Evolutionary conservation across 1,140 invertebrate genomes (phyloP).

Genomic region (Sesamia nonagrioides): DNA sequence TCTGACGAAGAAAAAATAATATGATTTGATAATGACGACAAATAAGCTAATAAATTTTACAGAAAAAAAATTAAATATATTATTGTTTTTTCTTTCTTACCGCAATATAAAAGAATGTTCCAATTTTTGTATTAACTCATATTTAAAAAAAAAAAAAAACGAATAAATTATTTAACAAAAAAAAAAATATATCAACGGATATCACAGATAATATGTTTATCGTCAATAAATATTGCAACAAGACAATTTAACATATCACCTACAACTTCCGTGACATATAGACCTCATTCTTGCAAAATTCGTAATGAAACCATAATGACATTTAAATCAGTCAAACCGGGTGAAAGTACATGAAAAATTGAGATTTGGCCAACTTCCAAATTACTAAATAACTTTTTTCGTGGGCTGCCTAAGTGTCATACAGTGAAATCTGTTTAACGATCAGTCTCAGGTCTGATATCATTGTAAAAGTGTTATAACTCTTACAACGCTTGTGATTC

Average conservation of each 20-base stretch:
- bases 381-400: conserved; percentile 30
- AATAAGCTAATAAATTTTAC: too few relatives aligned
- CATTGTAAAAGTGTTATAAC: conserved; percentile 8
- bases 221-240: conserved; percentile 9
- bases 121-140: too few relatives aligned
- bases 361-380: conserved; percentile 24
- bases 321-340: conserved; percentile 44
- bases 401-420: conserved; percentile 12
- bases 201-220: conserved; percentile 36
- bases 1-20: too few relatives aligned
- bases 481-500: neutral
- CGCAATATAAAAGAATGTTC: too few relatives aligned
- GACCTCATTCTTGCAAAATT: neutral
- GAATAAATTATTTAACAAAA: conserved; percentile 20
- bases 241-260: conserved; percentile 10
- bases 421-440: neutral
- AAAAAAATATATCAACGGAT: neutral
- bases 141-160: neutral
- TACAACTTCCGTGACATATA: conserved; percentile 5
- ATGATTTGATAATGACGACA: too few relatives aligned
- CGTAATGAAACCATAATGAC: conserved; percentile 33
- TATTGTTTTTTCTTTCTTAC: too few relatives aligned
- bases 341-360: conserved; percentile 28
- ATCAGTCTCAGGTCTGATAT: neutral
- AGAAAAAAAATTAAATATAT: too few relatives aligned